Conservation (phyloP, 1,140 invertebrate genomes). For the Dendroctonus valens region DNA sequence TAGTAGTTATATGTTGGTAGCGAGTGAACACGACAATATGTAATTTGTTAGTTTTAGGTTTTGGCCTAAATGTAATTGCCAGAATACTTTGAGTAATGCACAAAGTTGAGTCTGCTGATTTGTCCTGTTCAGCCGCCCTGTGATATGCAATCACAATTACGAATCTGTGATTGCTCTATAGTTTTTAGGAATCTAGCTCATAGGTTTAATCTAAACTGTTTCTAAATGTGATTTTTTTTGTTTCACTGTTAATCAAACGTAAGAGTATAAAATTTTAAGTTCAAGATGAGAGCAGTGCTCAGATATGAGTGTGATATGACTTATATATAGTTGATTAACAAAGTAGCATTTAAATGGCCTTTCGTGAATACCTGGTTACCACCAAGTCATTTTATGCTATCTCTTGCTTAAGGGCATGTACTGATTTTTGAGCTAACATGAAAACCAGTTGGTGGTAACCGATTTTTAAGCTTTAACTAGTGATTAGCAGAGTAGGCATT, state of each 20-base stretch:
- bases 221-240: constrained; percentile 49
- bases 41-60: constrained; percentile 11
- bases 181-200: constrained; percentile 38
- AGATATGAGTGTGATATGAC: constrained; percentile 38
- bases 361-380: neutral
- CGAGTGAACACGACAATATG: constrained; percentile 52
- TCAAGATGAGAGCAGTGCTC: constrained; percentile 44
- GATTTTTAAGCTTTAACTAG: constrained; percentile 36
- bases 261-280: constrained; percentile 45
- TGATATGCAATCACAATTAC: constrained; percentile 40
- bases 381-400: constrained; percentile 14
- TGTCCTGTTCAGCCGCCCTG: constrained; percentile 49
- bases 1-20: constrained; percentile 43
- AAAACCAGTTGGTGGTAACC: constrained; percentile 8
- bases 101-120: constrained; percentile 32
- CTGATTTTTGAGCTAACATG: constrained; percentile 36
- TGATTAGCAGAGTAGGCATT: constrained; percentile 11
- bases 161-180: constrained; percentile 36
- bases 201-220: constrained; percentile 43
- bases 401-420: constrained; percentile 32
- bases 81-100: constrained; percentile 22
- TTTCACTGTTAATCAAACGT: constrained; percentile 42
- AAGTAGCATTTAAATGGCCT: constrained; percentile 29
- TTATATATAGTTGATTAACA: constrained; percentile 35
- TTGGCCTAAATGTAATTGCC: constrained; percentile 24